Conservation (phyloP, 2,113 vertebrate genomes). For the Peromyscus leucopus region DNA sequence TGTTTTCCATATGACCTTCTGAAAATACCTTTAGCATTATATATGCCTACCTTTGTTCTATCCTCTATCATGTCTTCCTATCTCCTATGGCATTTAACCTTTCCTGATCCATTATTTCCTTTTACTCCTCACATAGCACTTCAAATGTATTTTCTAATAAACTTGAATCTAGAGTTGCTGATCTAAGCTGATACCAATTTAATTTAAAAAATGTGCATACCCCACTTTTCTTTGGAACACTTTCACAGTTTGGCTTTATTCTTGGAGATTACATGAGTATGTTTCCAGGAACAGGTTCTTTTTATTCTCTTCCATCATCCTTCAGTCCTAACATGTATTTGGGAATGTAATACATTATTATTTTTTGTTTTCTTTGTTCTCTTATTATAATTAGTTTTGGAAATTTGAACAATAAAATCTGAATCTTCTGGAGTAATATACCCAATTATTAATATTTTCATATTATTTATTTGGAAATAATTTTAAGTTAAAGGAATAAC, state of each 20-base stretch:
- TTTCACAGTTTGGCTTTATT: constrained; percentile 13
- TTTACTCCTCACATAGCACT: background rate
- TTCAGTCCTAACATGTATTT: background rate
- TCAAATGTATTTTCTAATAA: constrained; percentile 7
- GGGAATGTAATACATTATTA: background rate
- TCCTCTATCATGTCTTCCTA: background rate
- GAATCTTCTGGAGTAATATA: constrained; percentile 33
- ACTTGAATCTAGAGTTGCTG: background rate
- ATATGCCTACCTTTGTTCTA: background rate
- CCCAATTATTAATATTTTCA: constrained; percentile 18
- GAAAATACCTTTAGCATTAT: background rate
- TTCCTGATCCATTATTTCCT: background rate
- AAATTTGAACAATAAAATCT: constrained; percentile 1
- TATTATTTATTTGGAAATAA: constrained; percentile 39
- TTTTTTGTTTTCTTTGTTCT: constrained; percentile 21
- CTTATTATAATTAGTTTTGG: constrained; percentile 6
- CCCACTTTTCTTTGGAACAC: background rate
- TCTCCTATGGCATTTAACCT: background rate
- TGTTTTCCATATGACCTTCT: background rate
- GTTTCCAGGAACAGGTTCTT: background rate
- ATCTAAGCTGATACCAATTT: background rate
- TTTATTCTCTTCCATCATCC: background rate
- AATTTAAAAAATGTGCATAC: background rate
- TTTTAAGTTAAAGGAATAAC: background rate
- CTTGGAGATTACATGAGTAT: background rate